These are phyloP conservation scores for Balanococcus diminutus DNA, from an alignment of 2,888 invertebrate genomes.

Conservation along the genomic window DNA sequence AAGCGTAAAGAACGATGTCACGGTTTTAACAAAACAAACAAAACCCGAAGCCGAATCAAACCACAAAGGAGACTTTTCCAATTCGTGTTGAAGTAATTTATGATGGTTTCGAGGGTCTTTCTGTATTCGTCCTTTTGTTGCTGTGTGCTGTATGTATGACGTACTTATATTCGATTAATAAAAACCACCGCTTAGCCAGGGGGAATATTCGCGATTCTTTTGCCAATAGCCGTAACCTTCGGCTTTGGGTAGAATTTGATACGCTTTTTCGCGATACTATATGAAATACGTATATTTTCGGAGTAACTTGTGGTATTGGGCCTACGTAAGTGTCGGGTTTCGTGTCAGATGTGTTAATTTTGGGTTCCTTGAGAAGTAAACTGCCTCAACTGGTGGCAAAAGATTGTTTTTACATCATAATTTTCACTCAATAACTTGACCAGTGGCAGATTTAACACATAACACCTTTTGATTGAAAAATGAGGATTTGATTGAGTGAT, in stretches of 20 bases:
- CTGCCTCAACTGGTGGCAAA: too few relatives aligned
- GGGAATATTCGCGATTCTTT: slow-evolving; percentile 24
- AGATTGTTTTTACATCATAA: too few relatives aligned
- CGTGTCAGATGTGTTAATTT: too few relatives aligned
- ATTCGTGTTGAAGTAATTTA: slow-evolving; percentile 49
- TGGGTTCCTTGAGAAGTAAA: too few relatives aligned
- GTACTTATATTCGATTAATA: slow-evolving; percentile 47
- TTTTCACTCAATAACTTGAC: too few relatives aligned
- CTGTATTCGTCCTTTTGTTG: slow-evolving; percentile 14
- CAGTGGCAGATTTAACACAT: too few relatives aligned
- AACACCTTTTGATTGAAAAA: too few relatives aligned
- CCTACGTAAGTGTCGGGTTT: too few relatives aligned
- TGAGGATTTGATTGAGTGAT: too few relatives aligned
- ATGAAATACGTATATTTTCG: slow-evolving; percentile 22
- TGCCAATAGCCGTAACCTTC: slow-evolving; percentile 49
- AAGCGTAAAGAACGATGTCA: slow-evolving; percentile 52
- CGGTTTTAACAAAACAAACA: slow-evolving; percentile 55
- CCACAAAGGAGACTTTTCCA: slow-evolving; percentile 52
- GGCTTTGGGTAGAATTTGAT: slow-evolving; percentile 35
- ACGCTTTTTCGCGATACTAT: background rate
- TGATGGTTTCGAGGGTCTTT: slow-evolving; percentile 48
- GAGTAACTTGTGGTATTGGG: background rate
- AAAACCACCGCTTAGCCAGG: slow-evolving; percentile 50
- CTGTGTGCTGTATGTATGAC: slow-evolving; percentile 3
- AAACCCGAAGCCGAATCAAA: slow-evolving; percentile 46